Base-by-base conservation (phyloP, 2,888 invertebrate genomes). In the Chymomyza procnemis region DNA sequence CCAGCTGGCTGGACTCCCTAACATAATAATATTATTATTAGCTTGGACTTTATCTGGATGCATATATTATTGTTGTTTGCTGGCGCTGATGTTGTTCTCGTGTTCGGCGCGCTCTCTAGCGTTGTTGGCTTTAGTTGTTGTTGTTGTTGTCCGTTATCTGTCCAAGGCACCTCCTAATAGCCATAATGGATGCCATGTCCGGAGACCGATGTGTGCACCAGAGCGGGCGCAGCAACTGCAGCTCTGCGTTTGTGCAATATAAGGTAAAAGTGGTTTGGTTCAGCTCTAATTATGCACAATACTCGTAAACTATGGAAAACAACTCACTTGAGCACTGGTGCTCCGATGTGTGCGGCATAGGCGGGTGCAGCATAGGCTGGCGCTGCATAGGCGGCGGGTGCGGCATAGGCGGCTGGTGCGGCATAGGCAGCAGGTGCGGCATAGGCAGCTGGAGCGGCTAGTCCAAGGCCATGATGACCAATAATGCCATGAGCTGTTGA, bases 131-230 rank as follows among this genome's bases (percentile, higher is more conserved):
- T 64, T 3, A 65, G 64, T 69, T 69, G 55, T 6, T 62, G 57
- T 48, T 54, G 56, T 19, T 65, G 73, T 41, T 41, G 34, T 9
- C 46, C 71, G 52, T 12, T 12, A 22, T 26, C 50, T 9, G 63
- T 61, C 8, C 52, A 56, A 50, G 34, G 48, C 55, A 65, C 68
- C 65, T 90, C 68, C 65, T 90, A 90, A 78, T 91, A 91, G 67
- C 89, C 91, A 81, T 90, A 90, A 70, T 90, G 91, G 21, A 89
- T 82, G 73, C 91, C 91, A 81, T 90, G 91, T 66, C 90, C 91
- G 52, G 89, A 87, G 74, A 90, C 89, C 66, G 91, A 89, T 83
- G 91, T 88, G 77, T 91, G 90, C 73, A 90, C 90, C 73, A 90
- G 75, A 55, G 90, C 90, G 67, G 91, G 90, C 47, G 90, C 88